Percentiles rank a stretch among this genome's conserved stretches.
phyloP scores from a whole-genome alignment of 2,113 vertebrate species.

The Corythornis cristatus region DNA sequence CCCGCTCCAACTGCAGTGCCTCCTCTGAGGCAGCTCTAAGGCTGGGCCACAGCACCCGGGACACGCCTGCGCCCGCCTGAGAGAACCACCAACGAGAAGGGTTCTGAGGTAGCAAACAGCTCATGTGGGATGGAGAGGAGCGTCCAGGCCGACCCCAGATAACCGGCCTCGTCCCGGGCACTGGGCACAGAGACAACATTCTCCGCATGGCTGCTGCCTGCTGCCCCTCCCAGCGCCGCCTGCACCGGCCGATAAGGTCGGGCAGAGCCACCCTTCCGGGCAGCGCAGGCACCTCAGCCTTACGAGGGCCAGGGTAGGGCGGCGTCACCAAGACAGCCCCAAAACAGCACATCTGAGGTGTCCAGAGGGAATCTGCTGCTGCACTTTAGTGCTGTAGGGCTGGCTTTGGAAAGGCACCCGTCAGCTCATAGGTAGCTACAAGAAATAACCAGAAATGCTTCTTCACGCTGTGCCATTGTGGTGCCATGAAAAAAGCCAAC shows the following conservation, averaged over 20 bases:
- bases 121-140: fast-evolving
- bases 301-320: background rate
- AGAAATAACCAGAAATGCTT: background rate
- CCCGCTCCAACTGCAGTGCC: background rate
- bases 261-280: constrained; percentile 14
- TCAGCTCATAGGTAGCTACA: background rate
- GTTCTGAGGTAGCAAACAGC: background rate
- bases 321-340: background rate
- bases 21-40: background rate
- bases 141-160: background rate
- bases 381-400: background rate
- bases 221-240: background rate
- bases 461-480: fast-evolving
- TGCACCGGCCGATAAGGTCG: constrained; percentile 44
- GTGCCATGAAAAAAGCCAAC: background rate
- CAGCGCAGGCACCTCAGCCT: background rate
- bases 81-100: fast-evolving
- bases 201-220: background rate
- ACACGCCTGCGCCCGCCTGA: fast-evolving
- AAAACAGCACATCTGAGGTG: background rate
- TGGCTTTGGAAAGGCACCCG: background rate
- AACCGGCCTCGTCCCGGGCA: background rate
- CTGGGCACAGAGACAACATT: background rate
- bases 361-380: background rate
- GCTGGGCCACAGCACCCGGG: background rate